Base-by-base conservation (phyloP, 1,140 invertebrate genomes). In the Ceratoteleas bidentatus region DNA sequence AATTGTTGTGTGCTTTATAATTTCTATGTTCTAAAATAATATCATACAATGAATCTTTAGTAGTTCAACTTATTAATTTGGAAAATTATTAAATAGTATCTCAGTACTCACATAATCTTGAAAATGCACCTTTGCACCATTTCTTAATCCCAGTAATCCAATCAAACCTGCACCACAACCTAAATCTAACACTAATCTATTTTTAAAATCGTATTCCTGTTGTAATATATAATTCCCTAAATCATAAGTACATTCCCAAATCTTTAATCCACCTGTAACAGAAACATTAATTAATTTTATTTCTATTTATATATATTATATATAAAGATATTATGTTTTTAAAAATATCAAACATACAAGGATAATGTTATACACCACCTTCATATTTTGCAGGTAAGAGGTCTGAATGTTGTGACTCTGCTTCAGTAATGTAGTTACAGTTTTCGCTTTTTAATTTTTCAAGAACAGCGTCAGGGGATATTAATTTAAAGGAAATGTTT, bases 231-330 rank as follows among this genome's bases (percentile, higher is more conserved):
- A 96, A 61, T 93, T 88, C 33, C 94, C 85, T 52, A 98, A 87
- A 87, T 97, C 96, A 87, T 94, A 93, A 13, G 95, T 97, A 83
- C 96, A 96, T 90, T 98, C 96, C 97, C 97, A 98, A 68, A 97
- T 93, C 93, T 97, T 97, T 16, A 96, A 91, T 11, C 97, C 97
- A 82, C 96, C 96, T 97, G 84, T 53, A 89, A 64, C 6, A 72
- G 49, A 75, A 69, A 85, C 61, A 16, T 47, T 47, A n/a, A n/a
- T n/a, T n/a, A n/a, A n/a, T n/a, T n/a, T n/a, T 47, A 47, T 9
- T 47, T 47, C n/a, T 13, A 47, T 9, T 16, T 50, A 50, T 11
- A 16, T 50, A 16, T 47, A 4, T 47, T 47, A 4, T 47, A 50
- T n/a, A 15, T 16, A 15, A 50, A 50, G 4, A 14, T 50, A 8